phyloP scores from a whole-genome alignment of 1,140 invertebrate species.

The Pissodes strobi region DNA sequence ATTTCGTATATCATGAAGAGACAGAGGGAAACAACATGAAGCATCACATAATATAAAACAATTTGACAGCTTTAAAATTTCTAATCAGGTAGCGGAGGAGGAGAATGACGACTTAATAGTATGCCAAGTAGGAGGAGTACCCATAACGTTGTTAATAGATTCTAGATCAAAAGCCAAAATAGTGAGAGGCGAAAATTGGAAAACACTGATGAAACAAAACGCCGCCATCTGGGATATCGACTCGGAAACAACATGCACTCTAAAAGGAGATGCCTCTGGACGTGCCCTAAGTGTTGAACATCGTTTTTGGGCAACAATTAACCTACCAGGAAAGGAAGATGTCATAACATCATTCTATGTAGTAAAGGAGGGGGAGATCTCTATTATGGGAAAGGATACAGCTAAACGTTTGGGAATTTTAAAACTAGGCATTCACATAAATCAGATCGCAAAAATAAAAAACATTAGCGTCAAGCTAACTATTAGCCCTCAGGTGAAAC shows the following conservation, averaged over 20 bases:
- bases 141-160: conserved; percentile 52
- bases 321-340: neutral
- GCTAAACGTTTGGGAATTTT: conserved; percentile 21
- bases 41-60: neutral
- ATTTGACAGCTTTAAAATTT: conserved; percentile 6
- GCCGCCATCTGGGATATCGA: conserved; percentile 12
- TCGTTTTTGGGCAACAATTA: conserved; percentile 5
- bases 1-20: conserved; percentile 5
- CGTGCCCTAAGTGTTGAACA: neutral
- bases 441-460: neutral
- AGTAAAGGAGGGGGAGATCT: conserved; percentile 21
- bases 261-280: conserved; percentile 7
- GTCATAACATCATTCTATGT: conserved; percentile 24
- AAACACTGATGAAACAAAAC: neutral
- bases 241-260: neutral
- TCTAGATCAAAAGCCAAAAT: conserved; percentile 43
- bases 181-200: neutral
- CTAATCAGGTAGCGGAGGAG: neutral
- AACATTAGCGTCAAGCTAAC: conserved; percentile 9
- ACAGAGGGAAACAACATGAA: neutral
- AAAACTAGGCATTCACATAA: conserved; percentile 15
- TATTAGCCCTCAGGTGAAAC: neutral
- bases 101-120: neutral
- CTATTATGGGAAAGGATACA: conserved; percentile 26
- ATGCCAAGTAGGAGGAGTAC: conserved; percentile 52